phyloP scores from a whole-genome alignment of 2,888 invertebrate species.

The Sminthurinus aureus region DNA sequence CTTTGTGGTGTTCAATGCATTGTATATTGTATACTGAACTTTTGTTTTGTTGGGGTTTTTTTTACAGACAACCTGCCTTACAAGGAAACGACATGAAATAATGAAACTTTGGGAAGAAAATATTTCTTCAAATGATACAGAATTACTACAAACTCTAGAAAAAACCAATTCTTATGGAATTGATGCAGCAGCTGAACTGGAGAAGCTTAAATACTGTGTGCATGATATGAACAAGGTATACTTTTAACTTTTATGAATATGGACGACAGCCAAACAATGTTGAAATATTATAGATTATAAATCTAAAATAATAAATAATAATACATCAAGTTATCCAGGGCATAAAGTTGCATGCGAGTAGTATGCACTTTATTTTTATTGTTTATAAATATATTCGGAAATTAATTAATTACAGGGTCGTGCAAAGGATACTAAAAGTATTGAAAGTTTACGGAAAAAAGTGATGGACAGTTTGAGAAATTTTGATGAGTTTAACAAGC shows the following conservation, averaged over 20 bases:
- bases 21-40: constrained; percentile 19
- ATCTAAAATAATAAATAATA: too few species aligned
- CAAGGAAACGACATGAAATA: constrained; percentile 50
- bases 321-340: too few species aligned
- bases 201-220: constrained; percentile 18
- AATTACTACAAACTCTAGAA: constrained; percentile 49
- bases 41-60: constrained; percentile 13
- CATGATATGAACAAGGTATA: constrained; percentile 21
- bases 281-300: too few species aligned
- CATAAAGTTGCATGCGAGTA: too few species aligned
- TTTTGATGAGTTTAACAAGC: constrained; percentile 51
- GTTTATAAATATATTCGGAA: not conserved
- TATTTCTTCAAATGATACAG: constrained; percentile 42
- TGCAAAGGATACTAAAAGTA: constrained; percentile 34
- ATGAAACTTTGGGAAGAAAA: constrained; percentile 54
- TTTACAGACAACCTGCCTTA: constrained; percentile 53
- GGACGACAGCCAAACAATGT: too few species aligned
- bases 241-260: not conserved
- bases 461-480: constrained; percentile 47
- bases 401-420: constrained; percentile 18
- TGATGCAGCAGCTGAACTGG: constrained; percentile 45
- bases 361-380: too few species aligned
- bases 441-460: constrained; percentile 44
- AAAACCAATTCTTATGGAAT: constrained; percentile 49
- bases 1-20: too few species aligned